Evolutionary conservation across 2,888 invertebrate species (phyloP), one percentile per base, ranked within the genome.

Genomic region (Cantharis nigra): DNA sequence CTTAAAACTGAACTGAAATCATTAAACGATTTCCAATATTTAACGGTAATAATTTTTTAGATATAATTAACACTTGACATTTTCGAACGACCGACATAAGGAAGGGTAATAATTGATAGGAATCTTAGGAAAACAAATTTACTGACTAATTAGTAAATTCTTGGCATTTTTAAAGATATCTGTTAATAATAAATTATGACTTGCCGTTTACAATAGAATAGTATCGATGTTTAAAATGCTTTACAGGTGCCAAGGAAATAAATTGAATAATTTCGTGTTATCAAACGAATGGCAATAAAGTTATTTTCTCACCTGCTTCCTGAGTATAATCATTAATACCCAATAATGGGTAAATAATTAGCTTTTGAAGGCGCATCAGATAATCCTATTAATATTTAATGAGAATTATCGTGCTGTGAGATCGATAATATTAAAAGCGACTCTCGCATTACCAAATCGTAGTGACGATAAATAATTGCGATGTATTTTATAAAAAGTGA

Each of bases 261-360:
- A 64, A 26, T 65, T 63, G 76, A 73, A 73, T 65, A 76, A 76
- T 76, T 70, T 70, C n/a, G 70, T 72, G 73, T 75, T 75, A 72
- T 28, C 49, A 49, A 23, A 70, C 75, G 69, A 73, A 74, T 70
- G 73, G 63, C 69, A 74, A 78, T 75, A 78, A 78, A 78, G 70
- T 78, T 75, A 75, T 75, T 78, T 78, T 76, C 76, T 78, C 78
- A 78, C 78, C 78, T 78, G 78, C 28, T 78, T 78, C 78, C 78
- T 76, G 78, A 71, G 75, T 67, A 69, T 20, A 49, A 64, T 74
- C 76, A 72, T 78, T 78, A 78, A 78, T 76, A 76, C 76, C 71
- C 71, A 71, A 76, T 78, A 78, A 78, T 78, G 76, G 76, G 11
- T 63, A 78, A 78, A 78, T 78, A 78, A 78, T 78, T 76, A 71